Conservation (phyloP, 1,140 invertebrate species). For the Amyelois transitella region DNA sequence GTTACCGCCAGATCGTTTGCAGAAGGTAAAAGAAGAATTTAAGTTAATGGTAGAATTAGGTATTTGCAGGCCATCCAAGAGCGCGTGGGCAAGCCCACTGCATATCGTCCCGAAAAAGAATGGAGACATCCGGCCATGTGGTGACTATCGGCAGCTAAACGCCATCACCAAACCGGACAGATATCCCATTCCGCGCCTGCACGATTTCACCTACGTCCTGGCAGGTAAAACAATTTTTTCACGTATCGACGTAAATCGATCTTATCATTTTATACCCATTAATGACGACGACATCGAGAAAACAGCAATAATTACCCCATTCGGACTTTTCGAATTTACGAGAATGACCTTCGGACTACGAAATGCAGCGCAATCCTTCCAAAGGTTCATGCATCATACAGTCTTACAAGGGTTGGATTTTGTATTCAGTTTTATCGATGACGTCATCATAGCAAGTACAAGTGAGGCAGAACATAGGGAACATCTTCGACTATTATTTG, state of each 20-base stretch:
- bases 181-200: not conserved
- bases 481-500: constrained; percentile 4
- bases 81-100: no score
- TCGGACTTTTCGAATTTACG: no score
- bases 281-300: constrained; percentile 11
- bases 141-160: constrained; percentile 23
- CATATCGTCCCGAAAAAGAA: no score
- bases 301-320: constrained; percentile 13
- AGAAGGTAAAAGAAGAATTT: no score
- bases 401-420: constrained; percentile 11
- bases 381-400: constrained; percentile 9
- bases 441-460: constrained; percentile 6
- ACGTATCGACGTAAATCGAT: not conserved
- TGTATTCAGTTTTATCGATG: constrained; percentile 12
- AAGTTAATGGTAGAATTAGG: no score
- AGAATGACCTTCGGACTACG: constrained; percentile 15
- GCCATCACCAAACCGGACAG: not conserved
- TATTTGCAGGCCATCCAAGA: no score
- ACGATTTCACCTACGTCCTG: not conserved
- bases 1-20: no score
- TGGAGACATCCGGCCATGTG: not conserved
- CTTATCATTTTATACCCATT: not conserved
- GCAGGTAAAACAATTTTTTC: not conserved
- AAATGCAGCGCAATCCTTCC: constrained; percentile 27
- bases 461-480: constrained; percentile 4